phyloP scores from a whole-genome alignment of 2,797 vertebrate species.

The Mastacembelus armatus region DNA sequence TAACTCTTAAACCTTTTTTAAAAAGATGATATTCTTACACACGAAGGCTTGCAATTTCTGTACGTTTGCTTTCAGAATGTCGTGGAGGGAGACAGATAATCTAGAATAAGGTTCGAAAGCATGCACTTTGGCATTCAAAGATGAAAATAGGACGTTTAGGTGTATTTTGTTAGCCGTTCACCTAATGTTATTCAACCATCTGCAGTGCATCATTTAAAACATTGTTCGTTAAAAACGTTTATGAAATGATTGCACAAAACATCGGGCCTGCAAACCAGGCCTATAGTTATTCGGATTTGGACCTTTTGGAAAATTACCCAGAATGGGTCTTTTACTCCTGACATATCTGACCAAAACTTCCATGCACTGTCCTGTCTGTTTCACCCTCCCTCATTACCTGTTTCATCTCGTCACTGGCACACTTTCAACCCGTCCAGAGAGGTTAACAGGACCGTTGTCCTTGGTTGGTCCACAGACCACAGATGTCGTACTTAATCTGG shows the following conservation, averaged over 20 bases:
- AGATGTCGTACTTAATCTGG: conserved; percentile 73
- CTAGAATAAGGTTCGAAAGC: conserved; percentile 58
- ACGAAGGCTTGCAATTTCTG: conserved; percentile 41
- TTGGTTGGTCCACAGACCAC: conserved; percentile 65
- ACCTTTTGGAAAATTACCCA: conserved; percentile 57
- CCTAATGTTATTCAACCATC: conserved; percentile 36
- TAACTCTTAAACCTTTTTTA: conserved; percentile 45
- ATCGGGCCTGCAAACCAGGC: conserved; percentile 67
- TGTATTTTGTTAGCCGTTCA: conserved; percentile 34
- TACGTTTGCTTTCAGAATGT: conserved; percentile 51
- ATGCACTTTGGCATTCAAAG: conserved; percentile 55
- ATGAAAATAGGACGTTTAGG: conserved; percentile 38
- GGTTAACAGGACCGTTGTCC: conserved; percentile 60
- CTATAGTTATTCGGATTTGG: conserved; percentile 61
- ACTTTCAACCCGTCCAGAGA: conserved; percentile 46
- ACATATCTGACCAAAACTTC: conserved; percentile 53
- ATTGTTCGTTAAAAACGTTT: conserved; percentile 42
- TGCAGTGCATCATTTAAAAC: conserved; percentile 52
- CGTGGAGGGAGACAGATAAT: conserved; percentile 51
- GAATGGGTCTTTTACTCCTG: conserved; percentile 45
- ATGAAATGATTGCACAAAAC: conserved; percentile 66
- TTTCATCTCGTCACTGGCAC: conserved; percentile 40
- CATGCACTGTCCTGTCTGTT: conserved; percentile 29
- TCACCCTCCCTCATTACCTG: conserved; percentile 30
- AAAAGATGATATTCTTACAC: conserved; percentile 25